Evolutionary conservation across 1,140 invertebrate genomes (phyloP).

Genomic region (Calephelis nemesis): DNA sequence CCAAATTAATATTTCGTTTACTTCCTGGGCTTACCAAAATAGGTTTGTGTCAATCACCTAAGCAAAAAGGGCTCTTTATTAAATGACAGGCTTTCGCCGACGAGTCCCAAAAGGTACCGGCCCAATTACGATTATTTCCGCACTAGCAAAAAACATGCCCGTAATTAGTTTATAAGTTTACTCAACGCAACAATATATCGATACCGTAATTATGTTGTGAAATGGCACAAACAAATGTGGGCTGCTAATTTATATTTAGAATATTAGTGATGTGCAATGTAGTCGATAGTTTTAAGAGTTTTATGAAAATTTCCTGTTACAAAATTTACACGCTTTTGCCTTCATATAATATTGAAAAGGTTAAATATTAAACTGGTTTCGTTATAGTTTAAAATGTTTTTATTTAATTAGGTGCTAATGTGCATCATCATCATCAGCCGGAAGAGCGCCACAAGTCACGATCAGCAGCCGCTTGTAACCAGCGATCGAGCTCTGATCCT

Average conservation of each 20-base stretch:
- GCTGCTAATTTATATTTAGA: constrained; percentile 29
- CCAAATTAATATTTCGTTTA: constrained; percentile 32
- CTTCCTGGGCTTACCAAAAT: constrained; percentile 46
- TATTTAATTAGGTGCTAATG: too few relatives aligned
- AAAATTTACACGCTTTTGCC: too few relatives aligned
- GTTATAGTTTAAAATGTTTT: too few relatives aligned
- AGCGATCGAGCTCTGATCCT: too few relatives aligned
- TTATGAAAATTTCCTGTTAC: too few relatives aligned
- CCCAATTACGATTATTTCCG: constrained; percentile 47
- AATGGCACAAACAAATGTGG: constrained; percentile 58
- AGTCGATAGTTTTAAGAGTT: constrained; percentile 21
- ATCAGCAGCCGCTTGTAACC: too few relatives aligned
- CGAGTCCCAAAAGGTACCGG: constrained; percentile 45
- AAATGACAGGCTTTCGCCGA: constrained; percentile 44
- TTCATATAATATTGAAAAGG: too few relatives aligned
- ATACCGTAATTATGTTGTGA: constrained; percentile 61
- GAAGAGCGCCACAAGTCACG: too few relatives aligned
- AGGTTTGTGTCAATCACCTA: constrained; percentile 68
- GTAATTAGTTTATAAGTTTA: constrained; percentile 74
- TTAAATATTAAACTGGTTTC: too few relatives aligned
- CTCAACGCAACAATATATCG: constrained; percentile 57
- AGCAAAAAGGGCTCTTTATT: constrained; percentile 53
- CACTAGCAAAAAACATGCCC: constrained; percentile 49
- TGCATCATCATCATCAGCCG: too few relatives aligned
- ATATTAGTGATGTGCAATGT: constrained; percentile 27